Conservation (phyloP, 2,113 vertebrate genomes). For the Lagopus leucura region DNA sequence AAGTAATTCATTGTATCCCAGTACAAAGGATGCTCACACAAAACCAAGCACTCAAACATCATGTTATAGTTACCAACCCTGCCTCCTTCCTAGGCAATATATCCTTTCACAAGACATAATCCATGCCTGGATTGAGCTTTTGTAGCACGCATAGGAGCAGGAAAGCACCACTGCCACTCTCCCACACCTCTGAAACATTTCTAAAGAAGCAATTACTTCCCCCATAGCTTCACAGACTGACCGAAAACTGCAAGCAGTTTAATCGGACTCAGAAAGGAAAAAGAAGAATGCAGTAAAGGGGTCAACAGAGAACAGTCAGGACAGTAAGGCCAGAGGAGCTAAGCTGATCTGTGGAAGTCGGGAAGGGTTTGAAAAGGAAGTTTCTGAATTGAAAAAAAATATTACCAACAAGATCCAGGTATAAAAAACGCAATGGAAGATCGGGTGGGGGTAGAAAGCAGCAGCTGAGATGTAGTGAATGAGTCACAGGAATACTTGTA, state of each 20-base stretch:
- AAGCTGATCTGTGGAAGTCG: fast-evolving
- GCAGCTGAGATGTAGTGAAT: not conserved
- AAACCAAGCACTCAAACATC: not conserved
- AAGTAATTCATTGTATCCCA: not conserved
- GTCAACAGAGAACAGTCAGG: not conserved
- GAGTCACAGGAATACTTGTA: not conserved
- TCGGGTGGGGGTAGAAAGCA: not conserved
- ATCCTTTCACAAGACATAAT: not conserved
- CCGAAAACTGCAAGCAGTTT: not conserved
- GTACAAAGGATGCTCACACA: not conserved
- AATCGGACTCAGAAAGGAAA: fast-evolving
- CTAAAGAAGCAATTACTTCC: not conserved
- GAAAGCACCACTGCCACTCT: not conserved
- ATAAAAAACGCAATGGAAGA: not conserved
- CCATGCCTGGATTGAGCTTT: not conserved
- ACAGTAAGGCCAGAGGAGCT: not conserved
- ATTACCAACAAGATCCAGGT: not conserved
- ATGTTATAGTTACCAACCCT: not conserved
- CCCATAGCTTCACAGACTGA: not conserved
- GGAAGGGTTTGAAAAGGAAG: not conserved
- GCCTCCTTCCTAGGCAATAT: not conserved
- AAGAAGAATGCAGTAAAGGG: fast-evolving
- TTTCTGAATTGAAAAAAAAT: not conserved
- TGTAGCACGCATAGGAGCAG: not conserved
- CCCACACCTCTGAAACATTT: not conserved